Evolutionary conservation across 2,888 invertebrate genomes (phyloP).

Genomic region (Pollenia amentaria): DNA sequence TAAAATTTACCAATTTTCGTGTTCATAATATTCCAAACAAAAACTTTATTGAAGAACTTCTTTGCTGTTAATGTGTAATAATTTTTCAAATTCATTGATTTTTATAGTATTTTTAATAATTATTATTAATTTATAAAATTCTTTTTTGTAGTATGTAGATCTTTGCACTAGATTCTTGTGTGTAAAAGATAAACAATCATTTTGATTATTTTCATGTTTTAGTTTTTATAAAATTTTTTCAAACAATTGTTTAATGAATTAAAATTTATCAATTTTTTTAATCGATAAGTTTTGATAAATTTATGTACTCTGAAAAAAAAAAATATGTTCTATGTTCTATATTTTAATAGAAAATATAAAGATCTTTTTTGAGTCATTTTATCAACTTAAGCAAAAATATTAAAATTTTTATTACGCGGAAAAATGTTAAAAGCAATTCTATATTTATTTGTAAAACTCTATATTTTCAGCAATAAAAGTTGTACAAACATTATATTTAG

Average conservation of each 20-base stretch:
- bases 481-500: too few species aligned
- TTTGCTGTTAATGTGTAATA: neutral
- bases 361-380: too few species aligned
- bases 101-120: slow-evolving; percentile 46
- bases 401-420: too few species aligned
- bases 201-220: slow-evolving; percentile 4
- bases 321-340: too few species aligned
- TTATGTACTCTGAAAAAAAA: too few species aligned
- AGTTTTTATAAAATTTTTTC: neutral
- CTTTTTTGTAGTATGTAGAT: neutral
- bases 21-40: slow-evolving; percentile 29
- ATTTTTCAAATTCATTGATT: neutral
- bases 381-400: too few species aligned
- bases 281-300: too few species aligned
- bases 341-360: too few species aligned
- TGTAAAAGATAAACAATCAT: slow-evolving; percentile 37
- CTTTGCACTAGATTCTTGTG: slow-evolving; percentile 1
- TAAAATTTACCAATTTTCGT: slow-evolving; percentile 15
- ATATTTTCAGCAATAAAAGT: too few species aligned
- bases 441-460: too few species aligned
- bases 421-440: too few species aligned
- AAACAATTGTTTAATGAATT: slow-evolving; percentile 36
- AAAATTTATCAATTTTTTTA: slow-evolving; percentile 10
- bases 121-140: slow-evolving; percentile 12
- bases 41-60: slow-evolving; percentile 8